Conservation (phyloP, 2,113 vertebrate species). For the Paradoxurus hermaphroditus region DNA sequence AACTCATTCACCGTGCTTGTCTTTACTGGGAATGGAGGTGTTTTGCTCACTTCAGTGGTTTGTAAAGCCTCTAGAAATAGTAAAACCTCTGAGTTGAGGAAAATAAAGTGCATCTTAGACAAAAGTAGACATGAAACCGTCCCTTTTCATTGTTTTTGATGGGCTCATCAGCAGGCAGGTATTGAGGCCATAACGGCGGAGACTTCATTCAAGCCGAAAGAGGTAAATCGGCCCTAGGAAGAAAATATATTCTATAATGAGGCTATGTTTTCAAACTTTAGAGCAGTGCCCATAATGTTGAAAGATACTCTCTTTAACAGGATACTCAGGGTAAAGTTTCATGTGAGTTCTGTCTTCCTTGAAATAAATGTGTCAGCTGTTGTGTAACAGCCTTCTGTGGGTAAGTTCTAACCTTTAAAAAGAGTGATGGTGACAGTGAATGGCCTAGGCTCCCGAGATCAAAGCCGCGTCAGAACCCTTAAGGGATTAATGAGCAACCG, state of each 20-base stretch:
- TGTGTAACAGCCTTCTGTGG: background rate
- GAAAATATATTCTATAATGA: slow-evolving; percentile 3
- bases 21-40: slow-evolving; percentile 39
- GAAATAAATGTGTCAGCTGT: slow-evolving; percentile 23
- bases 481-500: background rate
- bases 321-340: background rate
- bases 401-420: slow-evolving; percentile 27
- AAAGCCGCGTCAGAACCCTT: background rate
- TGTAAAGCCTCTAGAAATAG: slow-evolving; percentile 40
- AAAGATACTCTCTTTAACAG: slow-evolving; percentile 26
- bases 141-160: slow-evolving; percentile 51
- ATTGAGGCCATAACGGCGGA: background rate
- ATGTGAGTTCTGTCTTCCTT: background rate
- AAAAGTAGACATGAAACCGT: slow-evolving; percentile 49
- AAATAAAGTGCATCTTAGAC: slow-evolving; percentile 48
- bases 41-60: slow-evolving; percentile 56
- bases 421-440: background rate
- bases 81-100: slow-evolving; percentile 49
- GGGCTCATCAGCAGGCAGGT: slow-evolving; percentile 49
- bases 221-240: background rate
- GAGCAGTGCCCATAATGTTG: slow-evolving; percentile 9
- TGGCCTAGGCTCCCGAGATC: background rate
- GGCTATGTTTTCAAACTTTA: slow-evolving; percentile 26
- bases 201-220: background rate
- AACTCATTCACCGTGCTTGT: background rate